These are phyloP conservation scores for Turritopsis rubra DNA, from an alignment of 30 jellyfish, hydroid and myxozoan genomes.

Conservation along the genomic window DNA sequence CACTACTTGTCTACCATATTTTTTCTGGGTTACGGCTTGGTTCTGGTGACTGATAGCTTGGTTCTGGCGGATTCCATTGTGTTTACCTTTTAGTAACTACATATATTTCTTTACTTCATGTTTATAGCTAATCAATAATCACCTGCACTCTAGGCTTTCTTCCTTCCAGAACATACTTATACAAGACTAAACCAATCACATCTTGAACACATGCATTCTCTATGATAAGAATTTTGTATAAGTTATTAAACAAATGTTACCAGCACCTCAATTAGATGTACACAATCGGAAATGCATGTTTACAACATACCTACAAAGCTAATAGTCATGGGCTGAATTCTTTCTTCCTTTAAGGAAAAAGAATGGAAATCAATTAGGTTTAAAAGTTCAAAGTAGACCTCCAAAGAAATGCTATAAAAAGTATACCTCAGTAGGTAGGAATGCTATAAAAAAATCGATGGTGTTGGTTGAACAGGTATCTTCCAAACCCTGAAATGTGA, in stretches of 20 bases:
- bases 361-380: not conserved
- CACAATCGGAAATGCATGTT: not conserved
- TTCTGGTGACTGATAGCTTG: no score
- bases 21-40: no score
- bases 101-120: not conserved
- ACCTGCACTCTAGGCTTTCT: slow-evolving; percentile 51
- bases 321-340: slow-evolving; percentile 16
- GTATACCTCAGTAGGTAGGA: slow-evolving; percentile 54
- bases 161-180: slow-evolving; percentile 58
- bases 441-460: slow-evolving; percentile 48
- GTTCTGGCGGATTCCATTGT: no score
- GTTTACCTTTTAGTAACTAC: no score
- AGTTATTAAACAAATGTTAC: not conserved
- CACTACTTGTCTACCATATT: no score
- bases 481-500: slow-evolving; percentile 50
- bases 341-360: not conserved
- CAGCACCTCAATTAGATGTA: not conserved
- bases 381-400: slow-evolving; percentile 29
- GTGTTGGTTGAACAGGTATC: slow-evolving; percentile 70
- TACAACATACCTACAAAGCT: slow-evolving; percentile 1
- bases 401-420: not conserved
- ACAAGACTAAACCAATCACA: slow-evolving; percentile 72
- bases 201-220: slow-evolving; percentile 88
- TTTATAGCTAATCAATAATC: not conserved
- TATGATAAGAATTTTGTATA: slow-evolving; percentile 9